Percentiles rank a stretch among this genome's conserved stretches.
Evolutionary conservation across 1,140 invertebrate species (phyloP).

Genomic region (Tetramorium parvispinum): DNA sequence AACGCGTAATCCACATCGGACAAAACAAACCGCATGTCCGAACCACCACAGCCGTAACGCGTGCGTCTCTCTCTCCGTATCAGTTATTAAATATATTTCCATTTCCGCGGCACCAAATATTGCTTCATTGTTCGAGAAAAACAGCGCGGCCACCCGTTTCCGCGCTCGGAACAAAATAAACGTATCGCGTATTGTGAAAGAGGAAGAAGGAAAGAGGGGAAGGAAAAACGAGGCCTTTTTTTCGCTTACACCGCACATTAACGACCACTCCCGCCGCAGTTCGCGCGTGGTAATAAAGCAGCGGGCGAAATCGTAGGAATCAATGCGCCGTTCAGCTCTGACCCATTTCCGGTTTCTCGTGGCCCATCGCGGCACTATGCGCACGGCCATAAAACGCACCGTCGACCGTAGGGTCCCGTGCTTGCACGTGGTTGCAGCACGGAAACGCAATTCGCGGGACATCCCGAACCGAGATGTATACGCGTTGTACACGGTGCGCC

Average conservation of each 20-base stretch:
- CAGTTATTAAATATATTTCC: slow-evolving; percentile 62
- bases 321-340: slow-evolving; percentile 50
- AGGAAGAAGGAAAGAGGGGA: background rate
- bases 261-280: slow-evolving; percentile 51
- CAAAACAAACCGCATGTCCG: slow-evolving; percentile 55
- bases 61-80: slow-evolving; percentile 19
- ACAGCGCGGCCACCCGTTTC: slow-evolving; percentile 37
- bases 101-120: slow-evolving; percentile 57
- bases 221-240: slow-evolving; percentile 23
- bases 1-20: slow-evolving; percentile 55
- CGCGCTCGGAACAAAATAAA: slow-evolving; percentile 35
- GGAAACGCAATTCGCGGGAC: slow-evolving; percentile 45
- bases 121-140: slow-evolving; percentile 56
- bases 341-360: slow-evolving; percentile 64
- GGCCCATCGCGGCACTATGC: background rate
- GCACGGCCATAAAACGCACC: slow-evolving; percentile 47
- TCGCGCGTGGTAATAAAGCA: slow-evolving; percentile 60
- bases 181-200: slow-evolving; percentile 19
- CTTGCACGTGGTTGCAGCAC: slow-evolving; percentile 23
- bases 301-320: slow-evolving; percentile 59
- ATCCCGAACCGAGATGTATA: background rate
- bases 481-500: background rate
- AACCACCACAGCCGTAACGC: slow-evolving; percentile 35
- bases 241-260: slow-evolving; percentile 44
- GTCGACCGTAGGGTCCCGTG: slow-evolving; percentile 20